Evolutionary conservation across 2,888 invertebrate genomes (phyloP), one percentile per base, ranked within the genome.

Genomic region (Lasioglossum villosulum): DNA sequence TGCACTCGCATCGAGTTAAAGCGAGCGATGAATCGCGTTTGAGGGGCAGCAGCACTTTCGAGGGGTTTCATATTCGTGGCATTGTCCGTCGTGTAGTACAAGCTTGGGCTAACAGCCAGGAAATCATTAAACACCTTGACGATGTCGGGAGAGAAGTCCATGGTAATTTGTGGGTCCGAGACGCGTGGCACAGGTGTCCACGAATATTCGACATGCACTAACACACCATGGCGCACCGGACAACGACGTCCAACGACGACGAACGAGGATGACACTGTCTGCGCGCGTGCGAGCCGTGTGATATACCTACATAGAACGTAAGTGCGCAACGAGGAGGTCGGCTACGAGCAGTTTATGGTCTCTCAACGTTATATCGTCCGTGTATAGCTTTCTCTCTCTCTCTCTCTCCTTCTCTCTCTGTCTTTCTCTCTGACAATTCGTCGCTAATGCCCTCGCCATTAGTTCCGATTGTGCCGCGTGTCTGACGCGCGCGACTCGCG

Each of bases 321-420:
- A 89, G 90, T 91, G 92, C 91, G 92, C 90, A 92, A 90, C 91
- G 92, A 89, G 91, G 45, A 81, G 37, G 76, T 90, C 91, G 91
- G 90, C 52, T 93, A 94, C 94, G 93, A 93, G 90, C 91, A 94
- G 94, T 94, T 94, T 94, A 94, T 94, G 93, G 93, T 93, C 94
- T 94, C 93, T 94, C 93, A 92, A 93, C 92, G 92, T 93, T 92
- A 93, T 93, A 93, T 93, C 92, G 93, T 92, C 90, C 91, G 92
- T 77, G 76, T 93, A 93, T 94, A 94, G 93, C 91, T 93, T 92
- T 94, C 66, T 34, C 66, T 66, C 92, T 94, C 42, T 93, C 92
- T 93, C 34, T 34, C 34, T 66, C 92, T 94, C 37, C 8, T 0
- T 37, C n/a, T n/a, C n/a, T n/a, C n/a, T n/a, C n/a, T n/a, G n/a